Evolutionary conservation across 2,888 invertebrate genomes (phyloP).

Genomic region (Heliconius ethilla): DNA sequence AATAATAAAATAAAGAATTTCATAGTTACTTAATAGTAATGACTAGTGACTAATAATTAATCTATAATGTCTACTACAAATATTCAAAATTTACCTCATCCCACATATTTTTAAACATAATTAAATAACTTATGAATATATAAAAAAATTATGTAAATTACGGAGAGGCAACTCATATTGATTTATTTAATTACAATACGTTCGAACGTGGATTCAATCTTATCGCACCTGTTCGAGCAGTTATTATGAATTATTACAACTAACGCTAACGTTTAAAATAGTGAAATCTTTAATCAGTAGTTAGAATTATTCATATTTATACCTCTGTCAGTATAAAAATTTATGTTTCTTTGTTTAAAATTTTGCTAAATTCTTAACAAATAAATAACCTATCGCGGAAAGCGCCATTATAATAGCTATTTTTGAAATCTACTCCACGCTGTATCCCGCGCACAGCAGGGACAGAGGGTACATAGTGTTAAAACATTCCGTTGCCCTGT

Average conservation of each 20-base stretch:
- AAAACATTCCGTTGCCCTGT: no score
- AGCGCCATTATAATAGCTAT: neutral
- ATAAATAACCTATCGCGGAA: neutral
- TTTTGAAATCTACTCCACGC: no score
- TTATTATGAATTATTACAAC: constrained; percentile 45
- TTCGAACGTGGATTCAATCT: constrained; percentile 42
- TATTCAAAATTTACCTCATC: constrained; percentile 31
- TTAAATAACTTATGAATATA: constrained; percentile 32
- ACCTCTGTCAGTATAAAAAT: neutral
- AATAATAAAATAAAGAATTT: no score
- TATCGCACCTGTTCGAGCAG: constrained; percentile 45
- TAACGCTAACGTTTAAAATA: constrained; percentile 24
- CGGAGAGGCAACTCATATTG: constrained; percentile 28
- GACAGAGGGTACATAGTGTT: no score
- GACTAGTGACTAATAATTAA: neutral
- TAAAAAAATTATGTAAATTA: constrained; percentile 39
- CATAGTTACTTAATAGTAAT: neutral
- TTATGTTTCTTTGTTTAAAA: neutral
- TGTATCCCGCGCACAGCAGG: no score
- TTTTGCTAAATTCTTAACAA: neutral
- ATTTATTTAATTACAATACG: constrained; percentile 41
- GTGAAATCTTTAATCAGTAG: constrained; percentile 33
- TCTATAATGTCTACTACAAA: neutral
- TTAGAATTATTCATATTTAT: constrained; percentile 17
- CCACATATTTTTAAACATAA: constrained; percentile 38